phyloP scores from a whole-genome alignment of 1,140 invertebrate genomes.

The Aphaenogaster floridana region DNA sequence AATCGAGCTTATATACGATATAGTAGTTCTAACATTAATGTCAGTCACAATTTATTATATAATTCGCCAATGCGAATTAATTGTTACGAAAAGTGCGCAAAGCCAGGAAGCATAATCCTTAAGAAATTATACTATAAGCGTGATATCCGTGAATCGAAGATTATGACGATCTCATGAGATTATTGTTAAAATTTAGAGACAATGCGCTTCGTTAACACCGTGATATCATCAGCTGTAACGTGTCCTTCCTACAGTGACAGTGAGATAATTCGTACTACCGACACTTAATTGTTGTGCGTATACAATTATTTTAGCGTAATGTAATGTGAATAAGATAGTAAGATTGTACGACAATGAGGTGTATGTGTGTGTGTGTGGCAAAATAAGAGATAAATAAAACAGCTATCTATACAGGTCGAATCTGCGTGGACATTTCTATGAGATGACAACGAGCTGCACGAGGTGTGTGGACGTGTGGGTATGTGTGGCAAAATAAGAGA shows the following conservation, averaged over 20 bases:
- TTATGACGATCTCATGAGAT: slow-evolving; percentile 11
- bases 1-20: background rate
- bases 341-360: slow-evolving; percentile 17
- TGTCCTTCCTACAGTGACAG: slow-evolving; percentile 1
- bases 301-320: slow-evolving; percentile 15
- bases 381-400: slow-evolving; percentile 66
- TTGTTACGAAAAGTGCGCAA: slow-evolving; percentile 61
- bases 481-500: slow-evolving; percentile 57
- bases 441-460: slow-evolving; percentile 25
- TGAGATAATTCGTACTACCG: background rate
- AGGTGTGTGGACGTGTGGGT: slow-evolving; percentile 13
- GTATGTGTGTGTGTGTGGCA: slow-evolving; percentile 10
- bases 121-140: slow-evolving; percentile 65
- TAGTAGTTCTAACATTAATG: slow-evolving; percentile 31
- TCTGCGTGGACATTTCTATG: background rate
- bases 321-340: slow-evolving; percentile 19
- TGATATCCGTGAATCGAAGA: slow-evolving; percentile 34
- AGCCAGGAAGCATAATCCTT: slow-evolving; percentile 65
- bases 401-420: slow-evolving; percentile 35
- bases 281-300: slow-evolving; percentile 38
- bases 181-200: slow-evolving; percentile 23
- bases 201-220: background rate
- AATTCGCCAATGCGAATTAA: slow-evolving; percentile 22
- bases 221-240: background rate
- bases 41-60: slow-evolving; percentile 29